Conservation (phyloP, 2,888 invertebrate species). For the Myopa testacea region DNA sequence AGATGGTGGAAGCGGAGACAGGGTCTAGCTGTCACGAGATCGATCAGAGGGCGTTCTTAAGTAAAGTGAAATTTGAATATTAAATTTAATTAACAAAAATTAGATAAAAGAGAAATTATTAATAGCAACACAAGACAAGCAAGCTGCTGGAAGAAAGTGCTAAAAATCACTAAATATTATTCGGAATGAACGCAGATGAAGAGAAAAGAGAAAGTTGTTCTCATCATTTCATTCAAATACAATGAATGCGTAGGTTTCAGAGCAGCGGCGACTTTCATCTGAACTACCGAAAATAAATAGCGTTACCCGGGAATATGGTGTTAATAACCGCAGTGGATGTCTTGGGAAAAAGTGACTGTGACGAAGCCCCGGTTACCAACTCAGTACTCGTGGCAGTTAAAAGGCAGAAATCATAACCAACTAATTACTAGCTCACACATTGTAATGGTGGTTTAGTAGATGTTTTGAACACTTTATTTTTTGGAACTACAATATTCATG, state of each 20-base stretch:
- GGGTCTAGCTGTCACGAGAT: no score
- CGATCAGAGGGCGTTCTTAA: not conserved
- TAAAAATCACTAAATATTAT: conserved; percentile 1
- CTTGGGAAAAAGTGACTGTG: no score
- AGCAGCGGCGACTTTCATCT: not conserved
- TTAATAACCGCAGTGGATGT: no score
- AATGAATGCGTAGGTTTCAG: conserved; percentile 26
- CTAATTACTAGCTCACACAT: no score
- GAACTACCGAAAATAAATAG: not conserved
- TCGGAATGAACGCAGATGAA: conserved; percentile 7
- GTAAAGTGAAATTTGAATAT: conserved; percentile 4
- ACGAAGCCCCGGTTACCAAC: no score
- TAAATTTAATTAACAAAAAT: not conserved
- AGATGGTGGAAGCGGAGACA: no score
- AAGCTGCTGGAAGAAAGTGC: conserved; percentile 13
- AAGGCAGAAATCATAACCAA: no score
- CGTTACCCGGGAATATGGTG: not conserved
- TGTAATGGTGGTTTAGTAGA: no score
- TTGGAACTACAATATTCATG: no score
- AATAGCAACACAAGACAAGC: not conserved
- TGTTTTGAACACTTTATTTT: no score
- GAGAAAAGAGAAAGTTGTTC: conserved; percentile 31
- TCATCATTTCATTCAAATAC: conserved; percentile 17
- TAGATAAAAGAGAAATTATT: not conserved
- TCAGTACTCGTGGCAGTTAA: no score